Percentiles rank a stretch among this genome's conserved stretches.
These are phyloP conservation scores for Cephus rjabovi DNA, from an alignment of 2,888 invertebrate species.

Conservation along the genomic window DNA sequence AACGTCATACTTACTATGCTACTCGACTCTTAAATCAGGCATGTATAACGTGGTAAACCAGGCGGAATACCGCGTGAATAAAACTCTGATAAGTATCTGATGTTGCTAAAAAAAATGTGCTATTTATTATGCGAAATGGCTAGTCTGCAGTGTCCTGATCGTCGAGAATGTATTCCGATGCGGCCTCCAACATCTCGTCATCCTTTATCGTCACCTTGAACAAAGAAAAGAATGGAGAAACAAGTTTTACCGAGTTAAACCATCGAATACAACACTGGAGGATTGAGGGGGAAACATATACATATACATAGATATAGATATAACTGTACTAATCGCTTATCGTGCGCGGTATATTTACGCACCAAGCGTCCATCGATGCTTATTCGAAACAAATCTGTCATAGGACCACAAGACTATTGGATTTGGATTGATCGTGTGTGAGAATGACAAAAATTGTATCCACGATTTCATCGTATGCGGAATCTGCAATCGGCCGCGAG, in stretches of 20 bases:
- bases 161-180: slow-evolving; percentile 40
- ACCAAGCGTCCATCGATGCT: slow-evolving; percentile 23
- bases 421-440: slow-evolving; percentile 17
- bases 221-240: slow-evolving; percentile 28
- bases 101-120: background rate
- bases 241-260: background rate
- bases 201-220: slow-evolving; percentile 53
- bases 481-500: slow-evolving; percentile 30
- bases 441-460: slow-evolving; percentile 12
- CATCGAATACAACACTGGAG: too few relatives aligned
- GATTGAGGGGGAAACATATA: too few relatives aligned
- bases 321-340: background rate
- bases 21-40: background rate
- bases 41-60: too few relatives aligned
- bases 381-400: slow-evolving; percentile 22
- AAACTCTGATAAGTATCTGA: background rate
- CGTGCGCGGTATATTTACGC: slow-evolving; percentile 4
- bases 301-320: too few relatives aligned
- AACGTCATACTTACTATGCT: background rate
- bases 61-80: background rate
- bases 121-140: background rate
- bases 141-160: slow-evolving; percentile 44
- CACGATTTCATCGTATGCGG: slow-evolving; percentile 27
- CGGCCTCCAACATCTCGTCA: slow-evolving; percentile 38
- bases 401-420: slow-evolving; percentile 23